Evolutionary conservation across 2,113 vertebrate species (phyloP).

Genomic region (Urocitellus parryii): DNA sequence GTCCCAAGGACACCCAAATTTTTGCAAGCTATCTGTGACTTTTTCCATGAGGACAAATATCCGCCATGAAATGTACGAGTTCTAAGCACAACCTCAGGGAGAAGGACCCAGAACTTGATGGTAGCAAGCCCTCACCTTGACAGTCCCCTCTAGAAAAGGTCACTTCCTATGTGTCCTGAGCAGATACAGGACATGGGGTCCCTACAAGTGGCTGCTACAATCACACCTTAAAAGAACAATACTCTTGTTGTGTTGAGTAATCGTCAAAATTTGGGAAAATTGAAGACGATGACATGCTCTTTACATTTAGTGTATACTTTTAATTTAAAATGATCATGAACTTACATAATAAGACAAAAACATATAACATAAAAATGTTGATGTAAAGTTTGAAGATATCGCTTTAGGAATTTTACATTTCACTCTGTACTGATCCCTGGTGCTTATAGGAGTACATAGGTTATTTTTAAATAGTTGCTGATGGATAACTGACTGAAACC

Average conservation of each 20-base stretch:
- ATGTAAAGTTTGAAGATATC: background rate
- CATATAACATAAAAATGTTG: background rate
- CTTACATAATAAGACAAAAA: background rate
- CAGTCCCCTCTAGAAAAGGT: background rate
- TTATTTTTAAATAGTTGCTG: background rate
- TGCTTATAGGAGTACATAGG: background rate
- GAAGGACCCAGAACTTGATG: background rate
- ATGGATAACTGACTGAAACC: background rate
- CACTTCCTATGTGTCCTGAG: background rate
- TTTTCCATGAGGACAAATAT: no score
- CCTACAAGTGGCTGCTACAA: background rate
- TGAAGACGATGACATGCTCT: background rate
- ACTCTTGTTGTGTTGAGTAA: background rate
- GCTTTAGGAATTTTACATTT: background rate
- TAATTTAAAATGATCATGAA: constrained; percentile 4
- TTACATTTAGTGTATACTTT: background rate
- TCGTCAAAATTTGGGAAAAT: background rate
- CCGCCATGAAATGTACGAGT: background rate
- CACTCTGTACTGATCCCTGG: no score
- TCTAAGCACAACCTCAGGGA: background rate
- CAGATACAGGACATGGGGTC: background rate
- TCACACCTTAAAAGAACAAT: background rate
- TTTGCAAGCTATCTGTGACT: background rate
- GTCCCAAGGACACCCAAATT: background rate
- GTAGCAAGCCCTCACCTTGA: background rate